Percentiles rank a stretch among this genome's conserved stretches.
Conservation (phyloP, 2,797 vertebrate species). For the Bradypodion ventrale region DNA sequence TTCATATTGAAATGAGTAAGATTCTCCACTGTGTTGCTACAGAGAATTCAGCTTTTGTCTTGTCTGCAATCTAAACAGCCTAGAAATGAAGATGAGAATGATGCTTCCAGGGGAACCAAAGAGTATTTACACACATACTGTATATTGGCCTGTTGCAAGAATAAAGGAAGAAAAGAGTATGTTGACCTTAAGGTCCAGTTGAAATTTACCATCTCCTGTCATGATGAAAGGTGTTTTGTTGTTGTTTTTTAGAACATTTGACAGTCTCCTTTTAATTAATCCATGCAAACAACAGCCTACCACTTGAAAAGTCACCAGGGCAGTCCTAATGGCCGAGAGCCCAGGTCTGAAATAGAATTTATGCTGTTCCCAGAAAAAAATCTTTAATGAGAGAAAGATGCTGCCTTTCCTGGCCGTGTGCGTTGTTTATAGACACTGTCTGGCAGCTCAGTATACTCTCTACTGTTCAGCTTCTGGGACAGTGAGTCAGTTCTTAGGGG, state of each 20-base stretch:
- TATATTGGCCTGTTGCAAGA: slow-evolving; percentile 4
- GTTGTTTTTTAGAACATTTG: slow-evolving; percentile 3
- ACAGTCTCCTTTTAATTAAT: slow-evolving; percentile 54
- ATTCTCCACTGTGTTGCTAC: slow-evolving; percentile 42
- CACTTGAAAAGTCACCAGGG: slow-evolving; percentile 56
- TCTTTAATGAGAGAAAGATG: slow-evolving; percentile 80
- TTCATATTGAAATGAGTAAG: slow-evolving; percentile 30
- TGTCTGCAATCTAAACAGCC: slow-evolving; percentile 36
- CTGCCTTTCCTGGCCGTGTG: slow-evolving; percentile 71
- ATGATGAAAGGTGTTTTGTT: fast-evolving
- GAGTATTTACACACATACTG: slow-evolving; percentile 40
- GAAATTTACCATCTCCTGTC: slow-evolving; percentile 35
- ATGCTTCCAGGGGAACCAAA: slow-evolving; percentile 40
- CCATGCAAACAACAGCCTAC: slow-evolving; percentile 25
- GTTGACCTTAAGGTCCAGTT: slow-evolving; percentile 33
- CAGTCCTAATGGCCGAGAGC: slow-evolving; percentile 52
- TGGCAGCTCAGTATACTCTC: slow-evolving; percentile 74
- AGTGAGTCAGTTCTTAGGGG: slow-evolving; percentile 78
- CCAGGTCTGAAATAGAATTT: slow-evolving; percentile 68
- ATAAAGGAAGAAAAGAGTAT: neutral
- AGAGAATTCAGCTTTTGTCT: slow-evolving; percentile 14
- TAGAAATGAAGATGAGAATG: slow-evolving; percentile 29
- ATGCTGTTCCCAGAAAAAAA: slow-evolving; percentile 71
- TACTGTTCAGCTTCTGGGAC: slow-evolving; percentile 77
- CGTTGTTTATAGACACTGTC: slow-evolving; percentile 73